These are phyloP conservation scores for Melanerpes aurifrons DNA, from an alignment of 2,113 vertebrate genomes.

Conservation along the genomic window DNA sequence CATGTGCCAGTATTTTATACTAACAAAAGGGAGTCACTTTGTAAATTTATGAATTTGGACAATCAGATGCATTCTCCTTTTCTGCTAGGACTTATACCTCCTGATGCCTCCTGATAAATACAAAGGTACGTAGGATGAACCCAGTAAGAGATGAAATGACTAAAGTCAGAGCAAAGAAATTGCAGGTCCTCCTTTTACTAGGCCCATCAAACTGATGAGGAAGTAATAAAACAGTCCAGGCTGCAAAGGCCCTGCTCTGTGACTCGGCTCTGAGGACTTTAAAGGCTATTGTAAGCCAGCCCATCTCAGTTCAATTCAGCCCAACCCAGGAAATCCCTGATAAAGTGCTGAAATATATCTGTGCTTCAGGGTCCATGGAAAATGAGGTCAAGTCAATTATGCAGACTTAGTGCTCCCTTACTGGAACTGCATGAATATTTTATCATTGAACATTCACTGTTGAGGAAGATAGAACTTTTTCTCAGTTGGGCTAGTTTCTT, in stretches of 20 bases:
- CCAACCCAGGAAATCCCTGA: background rate
- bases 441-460: background rate
- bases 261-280: background rate
- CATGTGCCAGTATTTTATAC: background rate
- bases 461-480: background rate
- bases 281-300: background rate
- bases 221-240: background rate
- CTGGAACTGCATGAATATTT: background rate
- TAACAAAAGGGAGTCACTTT: background rate
- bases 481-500: background rate
- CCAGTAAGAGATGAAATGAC: background rate
- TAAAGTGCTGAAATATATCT: background rate
- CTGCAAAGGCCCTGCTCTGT: background rate
- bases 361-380: background rate
- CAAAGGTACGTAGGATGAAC: background rate
- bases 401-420: background rate
- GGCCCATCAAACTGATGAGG: background rate
- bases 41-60: background rate
- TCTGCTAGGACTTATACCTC: background rate
- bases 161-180: background rate
- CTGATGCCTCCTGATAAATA: background rate
- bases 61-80: background rate
- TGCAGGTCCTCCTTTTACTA: background rate
- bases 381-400: background rate
- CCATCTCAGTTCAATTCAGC: background rate